phyloP scores from a whole-genome alignment of 2,113 vertebrate genomes.

The Tautogolabrus adspersus region DNA sequence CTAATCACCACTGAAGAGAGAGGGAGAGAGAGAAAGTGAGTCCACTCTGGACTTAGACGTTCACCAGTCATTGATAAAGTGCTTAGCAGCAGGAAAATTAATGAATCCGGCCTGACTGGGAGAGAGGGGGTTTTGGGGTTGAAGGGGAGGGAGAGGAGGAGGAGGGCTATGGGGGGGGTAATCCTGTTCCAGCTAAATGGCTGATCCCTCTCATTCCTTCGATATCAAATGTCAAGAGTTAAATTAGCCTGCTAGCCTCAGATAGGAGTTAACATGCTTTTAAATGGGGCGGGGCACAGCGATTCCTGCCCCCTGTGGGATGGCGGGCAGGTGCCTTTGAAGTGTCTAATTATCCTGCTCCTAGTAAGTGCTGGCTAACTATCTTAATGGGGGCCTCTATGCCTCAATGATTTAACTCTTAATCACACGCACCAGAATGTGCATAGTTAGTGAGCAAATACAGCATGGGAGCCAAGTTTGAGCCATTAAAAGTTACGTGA shows the following conservation, averaged over 20 bases:
- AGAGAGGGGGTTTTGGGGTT: conserved; percentile 56
- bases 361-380: conserved; percentile 75
- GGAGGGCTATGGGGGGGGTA: conserved; percentile 72
- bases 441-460: neutral
- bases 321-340: conserved; percentile 84
- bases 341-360: conserved; percentile 84
- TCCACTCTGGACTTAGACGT: conserved; percentile 77
- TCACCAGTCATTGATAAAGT: conserved; percentile 87
- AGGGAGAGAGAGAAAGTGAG: conserved; percentile 36
- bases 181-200: conserved; percentile 88
- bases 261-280: conserved; percentile 87
- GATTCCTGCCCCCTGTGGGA: conserved; percentile 74
- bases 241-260: conserved; percentile 88
- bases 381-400: conserved; percentile 69
- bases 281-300: conserved; percentile 74
- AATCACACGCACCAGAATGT: conserved; percentile 10
- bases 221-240: conserved; percentile 90
- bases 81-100: conserved; percentile 86
- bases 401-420: conserved; percentile 26
- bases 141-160: conserved; percentile 48
- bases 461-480: conserved; percentile 9
- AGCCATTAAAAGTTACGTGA: conserved; percentile 25
- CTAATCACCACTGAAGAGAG: conserved; percentile 62
- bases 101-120: conserved; percentile 84
- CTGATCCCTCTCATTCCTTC: conserved; percentile 88